Percentiles rank a stretch among this genome's conserved stretches.
These are phyloP conservation scores for Frankliniella intonsa DNA, from an alignment of 2,888 invertebrate species.

Conservation along the genomic window DNA sequence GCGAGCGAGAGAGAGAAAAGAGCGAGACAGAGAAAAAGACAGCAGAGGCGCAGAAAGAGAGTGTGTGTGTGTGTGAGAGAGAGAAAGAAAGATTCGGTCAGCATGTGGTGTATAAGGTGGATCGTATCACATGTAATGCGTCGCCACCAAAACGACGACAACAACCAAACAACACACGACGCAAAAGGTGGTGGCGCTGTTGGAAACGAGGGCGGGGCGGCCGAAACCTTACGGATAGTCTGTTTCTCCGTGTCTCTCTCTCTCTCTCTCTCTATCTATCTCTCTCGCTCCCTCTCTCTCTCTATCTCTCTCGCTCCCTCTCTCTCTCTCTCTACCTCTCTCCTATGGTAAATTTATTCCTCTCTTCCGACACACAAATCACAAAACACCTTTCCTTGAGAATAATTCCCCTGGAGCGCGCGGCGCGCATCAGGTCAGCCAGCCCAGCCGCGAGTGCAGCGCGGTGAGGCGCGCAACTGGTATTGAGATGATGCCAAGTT, in stretches of 20 bases:
- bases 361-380: background rate
- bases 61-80: conserved; percentile 28
- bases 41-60: conserved; percentile 33
- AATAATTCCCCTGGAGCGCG: too few relatives aligned
- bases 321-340: background rate
- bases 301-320: too few relatives aligned
- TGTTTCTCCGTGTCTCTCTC: too few relatives aligned
- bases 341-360: background rate
- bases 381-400: background rate
- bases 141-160: background rate
- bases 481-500: too few relatives aligned
- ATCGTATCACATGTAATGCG: conserved; percentile 26
- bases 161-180: background rate
- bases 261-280: too few relatives aligned
- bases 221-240: too few relatives aligned
- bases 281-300: too few relatives aligned
- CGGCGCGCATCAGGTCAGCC: too few relatives aligned
- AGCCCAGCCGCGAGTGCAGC: too few relatives aligned
- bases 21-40: conserved; percentile 30
- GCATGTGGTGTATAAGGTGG: conserved; percentile 8
- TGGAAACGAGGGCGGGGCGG: too few relatives aligned
- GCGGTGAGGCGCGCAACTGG: too few relatives aligned
- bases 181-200: background rate
- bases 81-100: background rate
- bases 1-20: conserved; percentile 24